Evolutionary conservation across 23 tunicate species (phyloP), one percentile per base, ranked within the genome.

Genomic region (Corella eumyota): DNA sequence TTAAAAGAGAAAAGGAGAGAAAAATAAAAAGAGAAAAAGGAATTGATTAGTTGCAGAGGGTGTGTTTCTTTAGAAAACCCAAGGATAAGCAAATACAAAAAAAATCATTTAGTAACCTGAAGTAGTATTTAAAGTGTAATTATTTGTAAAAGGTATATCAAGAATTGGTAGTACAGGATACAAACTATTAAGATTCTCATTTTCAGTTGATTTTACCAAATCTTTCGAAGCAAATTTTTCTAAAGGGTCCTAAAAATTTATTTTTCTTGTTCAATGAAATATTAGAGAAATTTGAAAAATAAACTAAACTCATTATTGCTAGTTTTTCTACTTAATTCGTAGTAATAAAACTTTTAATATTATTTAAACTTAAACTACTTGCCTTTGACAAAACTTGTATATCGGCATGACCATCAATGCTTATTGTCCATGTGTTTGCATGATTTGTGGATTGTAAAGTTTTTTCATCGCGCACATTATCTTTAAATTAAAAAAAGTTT

Each of bases 161-260:
- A 50, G 61, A 31, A 81, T 50, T 2, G 79, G 90, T 31, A 72
- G 52, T 9, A 45, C 30, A 9, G 90, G 90, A 58, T 74, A 81
- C 11, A 57, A 50, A 25, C 64, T 20, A 15, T 63, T 50, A n/a
- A 72, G 29, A 30, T 44, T 26, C 27, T 50, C 34, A 1, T 57
- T 58, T 61, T 47, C 38, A 1, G 90, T 71, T 4, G 59, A 47
- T 25, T 49, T 50, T 1, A 81, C 79, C 31, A 29, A 63, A 2
- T 49, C 40, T 35, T 28, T 28, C 66, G 58, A 29, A 5, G 79
- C 90, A 66, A 81, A 79, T 3, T 26, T 26, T 20, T 60, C 19
- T 62, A 79, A 32, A 3, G 88, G 88, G 44, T 58, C 50, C 76
- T 70, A 6, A 28, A 33, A 60, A 60, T n/a, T n/a, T n/a, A n/a